Percentiles rank a stretch among this genome's conserved stretches.
These are phyloP conservation scores for Trematomus bernacchii DNA, from an alignment of 2,797 vertebrate species.

Conservation along the genomic window DNA sequence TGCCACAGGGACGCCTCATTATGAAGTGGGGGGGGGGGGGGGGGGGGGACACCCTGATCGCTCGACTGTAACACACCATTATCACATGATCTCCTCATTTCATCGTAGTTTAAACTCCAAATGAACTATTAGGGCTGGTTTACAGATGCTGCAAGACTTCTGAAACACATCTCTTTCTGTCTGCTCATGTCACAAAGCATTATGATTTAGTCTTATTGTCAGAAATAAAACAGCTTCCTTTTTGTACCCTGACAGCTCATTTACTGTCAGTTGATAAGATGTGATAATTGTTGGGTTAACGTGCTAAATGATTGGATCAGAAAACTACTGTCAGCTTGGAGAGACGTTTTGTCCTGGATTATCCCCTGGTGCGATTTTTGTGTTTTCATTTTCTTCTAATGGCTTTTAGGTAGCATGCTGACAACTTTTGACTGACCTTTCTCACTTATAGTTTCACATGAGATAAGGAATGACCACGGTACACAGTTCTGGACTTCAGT, in stretches of 20 bases:
- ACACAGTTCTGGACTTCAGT: constrained; percentile 35
- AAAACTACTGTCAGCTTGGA: constrained; percentile 33
- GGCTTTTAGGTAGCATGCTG: constrained; percentile 39
- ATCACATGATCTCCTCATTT: constrained; percentile 36
- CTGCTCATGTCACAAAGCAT: constrained; percentile 49
- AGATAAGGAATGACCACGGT: constrained; percentile 22
- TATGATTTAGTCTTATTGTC: constrained; percentile 41
- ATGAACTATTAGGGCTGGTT: constrained; percentile 75
- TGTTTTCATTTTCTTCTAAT: constrained; percentile 17
- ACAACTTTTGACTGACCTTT: constrained; percentile 24
- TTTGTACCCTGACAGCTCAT: constrained; percentile 41
- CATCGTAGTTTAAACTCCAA: constrained; percentile 48
- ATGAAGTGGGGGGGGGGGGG: background rate
- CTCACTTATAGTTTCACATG: constrained; percentile 26
- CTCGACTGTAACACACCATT: constrained; percentile 31
- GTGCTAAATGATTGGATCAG: constrained; percentile 35
- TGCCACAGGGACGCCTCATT: constrained; percentile 51
- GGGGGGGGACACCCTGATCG: constrained; percentile 20
- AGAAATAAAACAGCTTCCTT: constrained; percentile 35
- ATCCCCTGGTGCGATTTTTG: constrained; percentile 21
- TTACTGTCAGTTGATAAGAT: constrained; percentile 27
- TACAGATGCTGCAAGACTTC: constrained; percentile 77
- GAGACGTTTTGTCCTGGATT: constrained; percentile 9
- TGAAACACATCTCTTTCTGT: constrained; percentile 57
- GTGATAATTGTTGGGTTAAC: constrained; percentile 38